Percentiles rank a stretch among this genome's conserved stretches.
Evolutionary conservation across 2,888 invertebrate genomes (phyloP).

Genomic region (Drosophila neoperkinsi): DNA sequence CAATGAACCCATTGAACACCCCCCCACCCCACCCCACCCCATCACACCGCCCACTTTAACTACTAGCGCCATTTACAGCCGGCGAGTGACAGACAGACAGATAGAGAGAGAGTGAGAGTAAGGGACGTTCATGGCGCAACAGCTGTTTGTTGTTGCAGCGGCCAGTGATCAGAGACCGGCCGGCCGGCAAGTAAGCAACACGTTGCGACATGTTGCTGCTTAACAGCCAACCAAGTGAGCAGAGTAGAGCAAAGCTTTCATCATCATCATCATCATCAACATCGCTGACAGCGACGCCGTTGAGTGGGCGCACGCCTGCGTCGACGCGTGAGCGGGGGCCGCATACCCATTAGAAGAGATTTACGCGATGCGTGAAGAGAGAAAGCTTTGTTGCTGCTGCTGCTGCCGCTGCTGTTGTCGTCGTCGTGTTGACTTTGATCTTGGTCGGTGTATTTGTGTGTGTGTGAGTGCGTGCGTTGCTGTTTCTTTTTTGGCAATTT

Average conservation of each 20-base stretch:
- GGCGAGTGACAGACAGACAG: neutral
- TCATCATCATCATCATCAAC: conserved; percentile 6
- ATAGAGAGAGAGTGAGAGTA: neutral
- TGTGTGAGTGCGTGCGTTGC: conserved; percentile 38
- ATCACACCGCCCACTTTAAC: neutral
- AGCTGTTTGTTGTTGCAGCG: conserved; percentile 27
- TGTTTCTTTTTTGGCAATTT: conserved; percentile 53
- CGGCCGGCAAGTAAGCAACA: conserved; percentile 29
- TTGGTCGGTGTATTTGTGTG: conserved; percentile 48
- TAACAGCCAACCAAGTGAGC: conserved; percentile 17
- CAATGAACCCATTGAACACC: neutral
- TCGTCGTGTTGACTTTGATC: conserved; percentile 72
- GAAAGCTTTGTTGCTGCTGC: conserved; percentile 37
- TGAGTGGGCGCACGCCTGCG: conserved; percentile 48
- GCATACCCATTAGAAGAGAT: conserved; percentile 56
- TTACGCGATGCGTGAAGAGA: conserved; percentile 41
- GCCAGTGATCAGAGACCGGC: conserved; percentile 21
- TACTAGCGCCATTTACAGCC: neutral
- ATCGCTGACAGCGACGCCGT: conserved; percentile 17
- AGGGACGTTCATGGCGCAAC: conserved; percentile 27
- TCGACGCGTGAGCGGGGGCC: conserved; percentile 29
- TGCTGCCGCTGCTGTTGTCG: conserved; percentile 20
- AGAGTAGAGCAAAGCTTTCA: conserved; percentile 27
- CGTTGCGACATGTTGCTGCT: conserved; percentile 28
- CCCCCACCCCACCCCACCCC: neutral